A percentile compares a stretch with the other conserved stretches of the same genome.
Evolutionary conservation across 2,113 vertebrate genomes (phyloP).

Genomic region (Mustela nigripes): DNA sequence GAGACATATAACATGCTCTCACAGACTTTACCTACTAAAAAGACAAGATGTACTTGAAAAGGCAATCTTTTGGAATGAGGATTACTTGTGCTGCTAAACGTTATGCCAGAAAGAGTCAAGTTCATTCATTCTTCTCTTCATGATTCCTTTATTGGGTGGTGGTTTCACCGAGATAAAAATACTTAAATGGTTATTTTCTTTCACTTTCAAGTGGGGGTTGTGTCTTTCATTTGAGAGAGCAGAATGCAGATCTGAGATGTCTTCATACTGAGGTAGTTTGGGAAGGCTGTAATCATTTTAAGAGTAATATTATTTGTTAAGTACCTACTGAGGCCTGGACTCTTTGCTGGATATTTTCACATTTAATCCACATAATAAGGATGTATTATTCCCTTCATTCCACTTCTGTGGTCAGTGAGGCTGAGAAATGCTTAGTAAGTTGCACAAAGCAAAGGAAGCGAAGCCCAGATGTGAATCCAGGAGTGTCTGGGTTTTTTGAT

Average conservation of each 20-base stretch:
- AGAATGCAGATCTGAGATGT: background rate
- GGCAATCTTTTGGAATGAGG: background rate
- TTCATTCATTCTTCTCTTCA: background rate
- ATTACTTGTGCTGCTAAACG: background rate
- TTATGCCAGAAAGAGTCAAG: background rate
- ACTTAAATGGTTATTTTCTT: background rate
- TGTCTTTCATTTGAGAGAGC: background rate
- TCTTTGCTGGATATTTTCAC: background rate
- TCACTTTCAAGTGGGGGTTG: background rate
- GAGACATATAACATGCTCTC: background rate
- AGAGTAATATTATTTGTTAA: background rate
- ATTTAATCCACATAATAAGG: background rate
- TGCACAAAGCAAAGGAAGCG: background rate
- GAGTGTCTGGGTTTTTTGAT: background rate
- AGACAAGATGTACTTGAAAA: background rate
- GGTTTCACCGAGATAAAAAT: slow-evolving; percentile 21
- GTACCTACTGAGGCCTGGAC: background rate
- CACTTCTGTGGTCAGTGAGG: background rate
- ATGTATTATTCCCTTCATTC: background rate
- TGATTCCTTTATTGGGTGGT: background rate
- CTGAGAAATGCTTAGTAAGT: slow-evolving; percentile 6
- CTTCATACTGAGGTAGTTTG: background rate
- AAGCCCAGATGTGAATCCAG: background rate
- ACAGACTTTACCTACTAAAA: background rate
- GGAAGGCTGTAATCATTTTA: background rate